Evolutionary conservation across 2,888 invertebrate genomes (phyloP).

Genomic region (Drosophila villosipedis): DNA sequence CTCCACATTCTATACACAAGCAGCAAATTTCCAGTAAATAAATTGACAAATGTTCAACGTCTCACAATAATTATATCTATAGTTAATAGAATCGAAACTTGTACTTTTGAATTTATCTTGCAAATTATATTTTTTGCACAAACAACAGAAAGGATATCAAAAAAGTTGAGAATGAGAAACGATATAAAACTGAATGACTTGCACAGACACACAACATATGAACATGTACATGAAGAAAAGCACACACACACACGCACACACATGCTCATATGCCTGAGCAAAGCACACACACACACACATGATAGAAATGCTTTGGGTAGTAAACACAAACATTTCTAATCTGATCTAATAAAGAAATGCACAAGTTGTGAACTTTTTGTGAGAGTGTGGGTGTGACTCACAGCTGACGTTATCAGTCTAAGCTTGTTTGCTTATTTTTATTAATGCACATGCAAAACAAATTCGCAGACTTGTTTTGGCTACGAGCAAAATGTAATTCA

Average conservation of each 20-base stretch:
- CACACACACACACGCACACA: not conserved
- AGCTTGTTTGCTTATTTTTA: slow-evolving; percentile 28
- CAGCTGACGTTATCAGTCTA: slow-evolving; percentile 34
- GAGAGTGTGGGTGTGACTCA: not conserved
- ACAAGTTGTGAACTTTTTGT: slow-evolving; percentile 26
- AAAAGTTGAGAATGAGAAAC: not conserved
- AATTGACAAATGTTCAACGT: not conserved
- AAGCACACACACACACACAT: too few species aligned
- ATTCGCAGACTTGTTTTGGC: slow-evolving; percentile 14
- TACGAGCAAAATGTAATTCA: not conserved
- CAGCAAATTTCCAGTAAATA: not conserved
- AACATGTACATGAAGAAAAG: not conserved
- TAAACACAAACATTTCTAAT: not conserved
- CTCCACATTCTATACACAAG: slow-evolving; percentile 32
- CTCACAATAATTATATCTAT: slow-evolving; percentile 8
- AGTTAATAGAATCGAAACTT: not conserved
- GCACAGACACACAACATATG: not conserved
- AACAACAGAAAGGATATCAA: not conserved
- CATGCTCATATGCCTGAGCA: not conserved
- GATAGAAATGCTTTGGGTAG: not conserved
- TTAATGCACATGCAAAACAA: slow-evolving; percentile 24
- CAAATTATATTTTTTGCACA: not conserved
- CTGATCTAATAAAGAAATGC: not conserved
- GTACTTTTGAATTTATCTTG: not conserved
- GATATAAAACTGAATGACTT: slow-evolving; percentile 15